Base-by-base conservation (phyloP, 2,797 vertebrate genomes). In the Pipistrellus kuhlii region DNA sequence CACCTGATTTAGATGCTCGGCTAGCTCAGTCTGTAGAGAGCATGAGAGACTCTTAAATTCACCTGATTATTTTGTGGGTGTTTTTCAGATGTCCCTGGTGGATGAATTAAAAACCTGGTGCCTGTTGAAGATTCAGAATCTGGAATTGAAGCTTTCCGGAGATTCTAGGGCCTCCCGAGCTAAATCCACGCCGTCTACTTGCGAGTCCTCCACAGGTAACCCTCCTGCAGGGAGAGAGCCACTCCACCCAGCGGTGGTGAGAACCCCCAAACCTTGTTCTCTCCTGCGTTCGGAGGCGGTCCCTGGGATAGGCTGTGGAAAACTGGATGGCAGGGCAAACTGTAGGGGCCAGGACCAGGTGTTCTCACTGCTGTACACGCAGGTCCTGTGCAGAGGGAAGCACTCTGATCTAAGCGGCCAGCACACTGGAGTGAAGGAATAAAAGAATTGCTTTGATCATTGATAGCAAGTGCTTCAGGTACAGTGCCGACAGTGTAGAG, bases 51-150 rank as follows among this genome's bases (percentile, higher is more conserved):
- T 44, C 44, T 90, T 38, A 64, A 5, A 84, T 62, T 81, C 62
- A 72, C 41, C 41, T 38, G 1, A 15, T 87, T 46, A 64, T 92
- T 85, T 46, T 76, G 6, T 76, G 59, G 11, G n/a, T 53, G 18
- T 23, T 68, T 97, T 97, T 97, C 86, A 99, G 99, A 98, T 97
- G 13, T 99, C 99, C 11, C 98, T 99, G 97, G 98, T 99, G 2
- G 98, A 98, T 27, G 99, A 99, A 96, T 98, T 99, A 97, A 99
- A 99, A 98, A 99, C 98, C 94, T 99, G 99, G 99, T 99, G 99
- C 97, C 95, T 99, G 97, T 97, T 99, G 90, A 99, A 99, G 98
- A 99, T 99, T 96, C 99, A 99, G 96, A 99, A 98, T 97, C 98
- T 99, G 97, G 99, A 99, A 97, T 96, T 98, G 71, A 99, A 98